These are phyloP conservation scores for Atherix ibis DNA, from an alignment of 2,888 invertebrate genomes.

Conservation along the genomic window DNA sequence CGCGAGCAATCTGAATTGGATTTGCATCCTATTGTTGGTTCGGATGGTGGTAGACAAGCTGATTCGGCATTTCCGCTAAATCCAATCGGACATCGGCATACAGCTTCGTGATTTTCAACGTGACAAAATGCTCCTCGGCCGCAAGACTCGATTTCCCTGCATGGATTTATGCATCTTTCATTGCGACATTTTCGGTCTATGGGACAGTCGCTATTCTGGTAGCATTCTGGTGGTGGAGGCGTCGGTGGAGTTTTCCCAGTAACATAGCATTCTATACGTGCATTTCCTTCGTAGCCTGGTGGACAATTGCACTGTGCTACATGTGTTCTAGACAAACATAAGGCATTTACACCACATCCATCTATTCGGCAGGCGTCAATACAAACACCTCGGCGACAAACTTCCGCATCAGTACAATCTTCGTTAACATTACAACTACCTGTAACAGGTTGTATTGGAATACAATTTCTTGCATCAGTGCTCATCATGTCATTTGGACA, in stretches of 20 bases:
- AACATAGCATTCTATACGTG: slow-evolving; percentile 64
- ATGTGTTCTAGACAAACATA: slow-evolving; percentile 61
- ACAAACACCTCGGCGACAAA: slow-evolving; percentile 61
- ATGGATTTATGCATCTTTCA: slow-evolving; percentile 64
- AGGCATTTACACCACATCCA: slow-evolving; percentile 67
- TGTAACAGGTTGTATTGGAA: slow-evolving; percentile 37
- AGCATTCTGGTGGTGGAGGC: slow-evolving; percentile 47
- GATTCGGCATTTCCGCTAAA: slow-evolving; percentile 56
- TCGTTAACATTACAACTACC: slow-evolving; percentile 52
- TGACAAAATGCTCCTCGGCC: slow-evolving; percentile 70
- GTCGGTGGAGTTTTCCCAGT: slow-evolving; percentile 20
- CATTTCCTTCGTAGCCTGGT: slow-evolving; percentile 59
- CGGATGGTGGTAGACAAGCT: slow-evolving; percentile 56
- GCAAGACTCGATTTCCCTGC: slow-evolving; percentile 50
- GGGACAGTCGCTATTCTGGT: slow-evolving; percentile 60
- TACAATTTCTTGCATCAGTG: slow-evolving; percentile 57
- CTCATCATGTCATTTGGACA: slow-evolving; percentile 70
- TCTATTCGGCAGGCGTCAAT: slow-evolving; percentile 63
- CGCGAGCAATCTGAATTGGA: slow-evolving; percentile 66
- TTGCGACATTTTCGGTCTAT: slow-evolving; percentile 59
- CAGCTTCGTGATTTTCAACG: slow-evolving; percentile 54
- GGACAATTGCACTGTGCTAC: slow-evolving; percentile 65
- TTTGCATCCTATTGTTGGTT: slow-evolving; percentile 53
- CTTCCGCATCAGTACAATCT: slow-evolving; percentile 58
- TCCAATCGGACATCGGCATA: slow-evolving; percentile 67